phyloP scores from a whole-genome alignment of 1,140 invertebrate genomes.

The Drosophila pruinosa region DNA sequence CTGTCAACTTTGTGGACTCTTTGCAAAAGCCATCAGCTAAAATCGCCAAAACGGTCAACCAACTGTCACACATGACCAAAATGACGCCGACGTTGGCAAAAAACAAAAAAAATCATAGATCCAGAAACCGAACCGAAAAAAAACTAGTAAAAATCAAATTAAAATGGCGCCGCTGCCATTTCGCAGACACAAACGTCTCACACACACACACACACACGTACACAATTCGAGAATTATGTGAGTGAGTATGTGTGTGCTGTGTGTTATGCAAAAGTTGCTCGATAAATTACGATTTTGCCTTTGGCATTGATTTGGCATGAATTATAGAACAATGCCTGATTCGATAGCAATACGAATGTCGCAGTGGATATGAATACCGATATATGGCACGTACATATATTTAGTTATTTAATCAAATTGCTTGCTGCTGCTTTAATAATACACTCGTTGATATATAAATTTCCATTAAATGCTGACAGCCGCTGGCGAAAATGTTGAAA shows the following conservation, averaged over 20 bases:
- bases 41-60: conserved; percentile 56
- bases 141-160: conserved; percentile 64
- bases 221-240: conserved; percentile 4
- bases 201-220: background rate
- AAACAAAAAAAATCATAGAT: conserved; percentile 16
- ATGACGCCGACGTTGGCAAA: conserved; percentile 45
- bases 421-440: background rate
- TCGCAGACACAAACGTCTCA: conserved; percentile 27
- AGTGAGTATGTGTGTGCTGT: conserved; percentile 15
- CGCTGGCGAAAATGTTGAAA: conserved; percentile 55
- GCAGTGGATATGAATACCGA: background rate
- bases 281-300: conserved; percentile 63
- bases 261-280: conserved; percentile 43
- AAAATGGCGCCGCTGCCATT: conserved; percentile 69
- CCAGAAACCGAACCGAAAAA: background rate
- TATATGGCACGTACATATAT: background rate
- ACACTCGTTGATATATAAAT: conserved; percentile 7
- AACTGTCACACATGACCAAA: conserved; percentile 65
- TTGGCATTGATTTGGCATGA: conserved; percentile 70
- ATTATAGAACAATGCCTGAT: conserved; percentile 47
- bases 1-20: conserved; percentile 17
- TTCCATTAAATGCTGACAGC: conserved; percentile 54
- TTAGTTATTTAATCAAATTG: background rate
- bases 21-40: conserved; percentile 54
- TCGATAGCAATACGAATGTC: background rate